These are phyloP conservation scores for Dendrocincla tyrannina DNA, from an alignment of 2,797 vertebrate genomes.

Conservation along the genomic window DNA sequence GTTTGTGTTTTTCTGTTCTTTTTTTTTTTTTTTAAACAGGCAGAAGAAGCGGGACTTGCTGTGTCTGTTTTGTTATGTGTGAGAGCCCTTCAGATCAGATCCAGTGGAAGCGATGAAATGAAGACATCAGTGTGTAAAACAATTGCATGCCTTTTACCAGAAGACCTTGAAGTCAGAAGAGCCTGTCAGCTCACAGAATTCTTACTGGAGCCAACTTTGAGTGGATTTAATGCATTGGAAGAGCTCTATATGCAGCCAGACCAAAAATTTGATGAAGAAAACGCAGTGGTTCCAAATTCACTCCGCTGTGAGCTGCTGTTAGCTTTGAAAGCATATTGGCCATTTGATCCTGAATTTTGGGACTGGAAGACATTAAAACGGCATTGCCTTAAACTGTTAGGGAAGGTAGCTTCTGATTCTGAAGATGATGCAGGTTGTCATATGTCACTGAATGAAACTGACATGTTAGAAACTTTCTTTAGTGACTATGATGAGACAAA, in stretches of 20 bases:
- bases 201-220: constrained; percentile 86
- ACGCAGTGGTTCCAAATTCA: constrained; percentile 90
- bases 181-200: constrained; percentile 97
- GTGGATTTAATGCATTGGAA: constrained; percentile 86
- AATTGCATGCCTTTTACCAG: constrained; percentile 90
- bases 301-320: constrained; percentile 94
- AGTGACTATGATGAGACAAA: constrained; percentile 75
- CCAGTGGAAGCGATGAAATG: constrained; percentile 86
- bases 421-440: constrained; percentile 84
- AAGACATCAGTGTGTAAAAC: constrained; percentile 94
- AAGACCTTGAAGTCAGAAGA: constrained; percentile 93
- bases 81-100: constrained; percentile 93
- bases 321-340: constrained; percentile 95
- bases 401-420: constrained; percentile 81
- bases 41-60: constrained; percentile 87
- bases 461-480: constrained; percentile 77
- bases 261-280: constrained; percentile 94
- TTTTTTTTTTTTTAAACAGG: constrained; percentile 73
- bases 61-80: constrained; percentile 93
- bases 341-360: constrained; percentile 99
- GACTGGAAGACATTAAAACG: constrained; percentile 98
- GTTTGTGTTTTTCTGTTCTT: neutral
- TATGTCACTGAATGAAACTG: constrained; percentile 74
- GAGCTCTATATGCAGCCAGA: constrained; percentile 92
- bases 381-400: constrained; percentile 88